Percentiles rank a stretch among this genome's conserved stretches.
Conservation (phyloP, 2,888 invertebrate genomes). For the Priocnemis perturbator region DNA sequence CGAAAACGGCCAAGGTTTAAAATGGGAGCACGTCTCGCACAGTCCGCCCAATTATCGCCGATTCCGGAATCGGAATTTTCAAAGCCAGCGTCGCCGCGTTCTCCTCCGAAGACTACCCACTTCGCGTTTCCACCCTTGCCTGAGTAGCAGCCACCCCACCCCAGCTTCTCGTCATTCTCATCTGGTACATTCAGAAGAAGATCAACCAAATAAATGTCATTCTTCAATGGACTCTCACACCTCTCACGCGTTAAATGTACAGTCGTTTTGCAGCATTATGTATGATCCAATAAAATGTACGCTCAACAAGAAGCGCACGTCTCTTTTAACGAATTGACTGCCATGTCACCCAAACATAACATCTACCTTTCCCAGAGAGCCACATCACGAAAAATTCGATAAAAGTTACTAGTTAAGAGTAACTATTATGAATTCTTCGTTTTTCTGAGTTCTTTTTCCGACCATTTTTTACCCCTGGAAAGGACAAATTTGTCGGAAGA, state of each 20-base stretch:
- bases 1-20: slow-evolving; percentile 69
- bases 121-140: slow-evolving; percentile 70
- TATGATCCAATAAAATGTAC: too few relatives aligned
- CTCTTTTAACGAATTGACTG: too few relatives aligned
- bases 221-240: not conserved
- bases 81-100: slow-evolving; percentile 81
- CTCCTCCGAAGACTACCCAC: slow-evolving; percentile 73
- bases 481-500: too few relatives aligned
- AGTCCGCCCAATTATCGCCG: slow-evolving; percentile 79
- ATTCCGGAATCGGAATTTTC: slow-evolving; percentile 84
- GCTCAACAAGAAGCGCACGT: too few relatives aligned
- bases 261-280: not conserved
- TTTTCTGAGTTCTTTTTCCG: too few relatives aligned
- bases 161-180: too few relatives aligned
- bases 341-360: not conserved
- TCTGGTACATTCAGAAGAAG: not conserved
- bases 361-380: not conserved
- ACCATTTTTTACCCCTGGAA: too few relatives aligned
- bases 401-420: too few relatives aligned
- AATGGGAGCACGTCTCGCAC: slow-evolving; percentile 67
- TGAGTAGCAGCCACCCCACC: too few relatives aligned
- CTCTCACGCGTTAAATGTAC: not conserved
- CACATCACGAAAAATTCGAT: too few relatives aligned
- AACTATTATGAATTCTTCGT: too few relatives aligned
- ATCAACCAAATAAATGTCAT: not conserved